Percentiles rank a stretch among this genome's conserved stretches.
phyloP scores from a whole-genome alignment of 2,888 invertebrate genomes.

The Amblyjoppa proteus region DNA sequence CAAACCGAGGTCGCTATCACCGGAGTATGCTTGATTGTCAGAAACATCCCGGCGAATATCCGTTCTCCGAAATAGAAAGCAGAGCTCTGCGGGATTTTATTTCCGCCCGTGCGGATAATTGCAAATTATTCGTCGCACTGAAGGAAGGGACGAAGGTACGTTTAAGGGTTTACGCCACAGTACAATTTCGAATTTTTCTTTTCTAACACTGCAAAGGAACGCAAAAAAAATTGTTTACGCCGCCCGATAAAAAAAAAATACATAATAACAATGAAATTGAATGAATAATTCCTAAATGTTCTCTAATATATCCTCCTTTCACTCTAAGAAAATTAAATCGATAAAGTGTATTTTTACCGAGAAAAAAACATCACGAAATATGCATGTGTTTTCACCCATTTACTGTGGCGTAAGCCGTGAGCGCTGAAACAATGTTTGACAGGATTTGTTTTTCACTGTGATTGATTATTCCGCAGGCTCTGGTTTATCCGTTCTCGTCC shows the following conservation, averaged over 20 bases:
- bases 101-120: slow-evolving; percentile 1
- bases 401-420: neutral
- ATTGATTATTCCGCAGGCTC: slow-evolving; percentile 48
- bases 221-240: no score
- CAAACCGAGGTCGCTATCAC: slow-evolving; percentile 30
- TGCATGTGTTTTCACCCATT: no score
- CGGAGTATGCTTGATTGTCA: slow-evolving; percentile 25
- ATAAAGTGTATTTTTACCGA: no score
- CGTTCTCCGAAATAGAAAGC: slow-evolving; percentile 64
- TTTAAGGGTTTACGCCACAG: neutral
- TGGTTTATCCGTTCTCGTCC: slow-evolving; percentile 61
- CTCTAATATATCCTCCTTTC: no score
- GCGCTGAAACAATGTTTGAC: neutral
- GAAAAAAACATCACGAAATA: no score
- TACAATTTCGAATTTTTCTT: no score
- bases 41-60: slow-evolving; percentile 50
- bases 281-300: no score
- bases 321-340: no score
- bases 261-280: no score
- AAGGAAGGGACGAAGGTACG: slow-evolving; percentile 61
- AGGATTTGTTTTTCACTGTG: neutral
- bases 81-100: slow-evolving; percentile 56
- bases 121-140: slow-evolving; percentile 57
- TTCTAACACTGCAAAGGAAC: no score
- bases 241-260: no score